A percentile compares a stretch with the other conserved stretches of the same genome.
These are phyloP conservation scores for Idaea aversata DNA, from an alignment of 2,888 invertebrate genomes.

Conservation along the genomic window DNA sequence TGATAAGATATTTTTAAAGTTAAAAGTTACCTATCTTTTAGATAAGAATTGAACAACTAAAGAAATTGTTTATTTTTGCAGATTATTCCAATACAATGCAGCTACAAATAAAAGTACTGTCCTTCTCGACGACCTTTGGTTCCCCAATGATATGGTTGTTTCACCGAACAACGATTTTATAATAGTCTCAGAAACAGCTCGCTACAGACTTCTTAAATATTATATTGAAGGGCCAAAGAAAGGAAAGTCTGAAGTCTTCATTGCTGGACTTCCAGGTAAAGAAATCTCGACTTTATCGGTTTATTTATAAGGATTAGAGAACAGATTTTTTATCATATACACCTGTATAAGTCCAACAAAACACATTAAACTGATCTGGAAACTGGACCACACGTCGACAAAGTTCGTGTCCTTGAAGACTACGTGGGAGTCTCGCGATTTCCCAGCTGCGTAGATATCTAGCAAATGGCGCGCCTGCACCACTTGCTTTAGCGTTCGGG, in stretches of 20 bases:
- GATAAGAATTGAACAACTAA: not conserved
- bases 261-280: slow-evolving; percentile 88
- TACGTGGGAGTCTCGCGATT: slow-evolving; percentile 89
- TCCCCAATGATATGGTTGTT: slow-evolving; percentile 93
- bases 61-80: slow-evolving; percentile 49
- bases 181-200: slow-evolving; percentile 86
- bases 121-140: slow-evolving; percentile 87
- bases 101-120: slow-evolving; percentile 88
- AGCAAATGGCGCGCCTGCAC: slow-evolving; percentile 83
- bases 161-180: slow-evolving; percentile 91
- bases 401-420: slow-evolving; percentile 89
- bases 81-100: slow-evolving; percentile 90
- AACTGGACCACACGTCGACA: slow-evolving; percentile 88
- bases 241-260: slow-evolving; percentile 89
- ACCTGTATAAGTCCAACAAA: slow-evolving; percentile 88
- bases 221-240: slow-evolving; percentile 89
- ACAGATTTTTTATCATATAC: slow-evolving; percentile 85
- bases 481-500: slow-evolving; percentile 82
- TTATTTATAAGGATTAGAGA: slow-evolving; percentile 23
- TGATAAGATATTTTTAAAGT: not conserved
- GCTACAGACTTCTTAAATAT: slow-evolving; percentile 86
- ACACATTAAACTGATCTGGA: slow-evolving; percentile 87
- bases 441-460: slow-evolving; percentile 85
- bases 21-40: not conserved
- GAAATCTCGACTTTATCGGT: not conserved